phyloP scores from a whole-genome alignment of 2,888 invertebrate species.

The Ophioninae sp. region DNA sequence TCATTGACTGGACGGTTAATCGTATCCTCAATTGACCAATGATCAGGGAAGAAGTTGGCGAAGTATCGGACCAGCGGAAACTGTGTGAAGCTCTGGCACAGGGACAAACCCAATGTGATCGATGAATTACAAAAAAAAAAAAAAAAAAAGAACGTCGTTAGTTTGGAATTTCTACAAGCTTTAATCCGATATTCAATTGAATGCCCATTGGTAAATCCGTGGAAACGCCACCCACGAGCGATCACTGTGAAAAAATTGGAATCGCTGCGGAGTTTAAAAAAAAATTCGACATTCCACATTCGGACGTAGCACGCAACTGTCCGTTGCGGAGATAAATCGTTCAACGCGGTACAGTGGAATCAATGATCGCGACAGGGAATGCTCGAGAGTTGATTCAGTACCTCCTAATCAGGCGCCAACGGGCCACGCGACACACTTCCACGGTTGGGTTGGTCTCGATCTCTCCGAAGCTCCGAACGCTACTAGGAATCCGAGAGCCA shows the following conservation, averaged over 20 bases:
- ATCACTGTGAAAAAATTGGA: slow-evolving; percentile 32
- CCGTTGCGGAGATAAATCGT: slow-evolving; percentile 42
- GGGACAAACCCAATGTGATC: neutral
- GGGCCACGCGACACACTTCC: slow-evolving; percentile 50
- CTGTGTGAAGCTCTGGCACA: neutral
- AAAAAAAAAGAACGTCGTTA: neutral
- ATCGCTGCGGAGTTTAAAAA: neutral
- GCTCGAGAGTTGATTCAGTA: slow-evolving; percentile 52
- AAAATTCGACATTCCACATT: neutral
- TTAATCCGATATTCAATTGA: neutral
- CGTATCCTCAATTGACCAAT: slow-evolving; percentile 5
- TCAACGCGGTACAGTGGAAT: slow-evolving; percentile 18
- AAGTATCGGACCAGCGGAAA: neutral
- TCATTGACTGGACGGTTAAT: slow-evolving; percentile 3
- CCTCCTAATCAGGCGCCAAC: slow-evolving; percentile 60
- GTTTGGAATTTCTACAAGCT: neutral
- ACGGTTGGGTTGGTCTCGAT: neutral
- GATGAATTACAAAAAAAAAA: neutral
- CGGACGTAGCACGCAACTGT: slow-evolving; percentile 49
- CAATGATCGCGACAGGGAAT: slow-evolving; percentile 43
- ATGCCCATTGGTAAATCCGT: neutral
- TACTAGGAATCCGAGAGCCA: slow-evolving; percentile 9
- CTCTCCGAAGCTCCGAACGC: slow-evolving; percentile 1
- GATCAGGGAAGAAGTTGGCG: slow-evolving; percentile 17
- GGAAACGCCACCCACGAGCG: neutral